Base-by-base conservation (phyloP, 1,140 invertebrate species). In the Drosophila orosa region DNA sequence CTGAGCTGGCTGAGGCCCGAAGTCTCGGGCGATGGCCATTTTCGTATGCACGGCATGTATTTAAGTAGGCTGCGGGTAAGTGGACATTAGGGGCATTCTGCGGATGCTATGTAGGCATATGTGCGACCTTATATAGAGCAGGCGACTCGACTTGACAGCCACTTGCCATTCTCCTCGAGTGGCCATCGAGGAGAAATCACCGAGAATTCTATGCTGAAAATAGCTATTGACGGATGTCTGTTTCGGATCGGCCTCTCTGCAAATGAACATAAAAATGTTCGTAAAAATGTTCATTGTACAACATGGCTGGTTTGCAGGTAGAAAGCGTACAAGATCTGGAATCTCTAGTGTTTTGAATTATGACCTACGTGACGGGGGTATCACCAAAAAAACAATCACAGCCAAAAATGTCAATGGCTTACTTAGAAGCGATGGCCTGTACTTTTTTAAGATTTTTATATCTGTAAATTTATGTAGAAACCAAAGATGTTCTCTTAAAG, bases 1-100 rank as follows among this genome's bases (percentile, higher is more conserved):
- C 29, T 33, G 48, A 35, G 48, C 19, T 52, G 29, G 48, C 48
- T 15, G 12, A 31, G 48, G 13, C 29, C 12, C 19, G 19, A 29
- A 33, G 48, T 37, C 56, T 42, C 59, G 45, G 39, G 31, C 47
- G 71, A 74, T 58, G 31, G 47, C 68, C 78, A 78, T 77, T 68
- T 85, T 78, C 61, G 80, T 79, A 87, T 82, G 83, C 79, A 87
- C 65, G 83, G 59, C 79, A 79, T 87, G 83, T 87, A 66, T 82
- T 86, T 79, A 87, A 87, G 79, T 83, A 79, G 83, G 79, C 79
- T 66, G 60, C 44, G 76, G 83, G 66, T 77, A 79, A 86, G 83
- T 87, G 83, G 83, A 83, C 83, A 86, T 86, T 83, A 87, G 83
- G 83, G 79, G 83, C 83, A 86, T 87, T 73, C 79, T 76, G 60